Evolutionary conservation across 2,888 invertebrate genomes (phyloP).

Genomic region (Lasius platythorax): DNA sequence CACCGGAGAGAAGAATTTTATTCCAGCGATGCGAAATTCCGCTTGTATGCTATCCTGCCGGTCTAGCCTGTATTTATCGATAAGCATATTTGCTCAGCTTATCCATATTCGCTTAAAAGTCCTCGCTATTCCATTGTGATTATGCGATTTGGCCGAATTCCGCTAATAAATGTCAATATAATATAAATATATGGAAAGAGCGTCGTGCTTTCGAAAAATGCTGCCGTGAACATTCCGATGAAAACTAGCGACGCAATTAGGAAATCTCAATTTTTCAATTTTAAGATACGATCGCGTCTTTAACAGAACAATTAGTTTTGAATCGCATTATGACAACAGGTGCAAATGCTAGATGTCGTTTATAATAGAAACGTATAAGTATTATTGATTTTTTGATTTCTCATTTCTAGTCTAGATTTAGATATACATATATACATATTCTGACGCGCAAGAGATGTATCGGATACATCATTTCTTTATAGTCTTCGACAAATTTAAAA

Average conservation of each 20-base stretch:
- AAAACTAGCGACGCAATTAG: background rate
- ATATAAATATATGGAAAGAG: background rate
- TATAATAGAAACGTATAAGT: slow-evolving; percentile 2
- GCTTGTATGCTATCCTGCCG: background rate
- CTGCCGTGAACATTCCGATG: background rate
- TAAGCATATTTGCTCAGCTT: slow-evolving; percentile 25
- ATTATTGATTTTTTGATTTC: background rate
- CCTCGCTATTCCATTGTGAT: background rate
- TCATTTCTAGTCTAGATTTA: background rate
- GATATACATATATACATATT: background rate
- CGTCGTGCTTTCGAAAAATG: background rate
- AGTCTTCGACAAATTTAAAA: background rate
- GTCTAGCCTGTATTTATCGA: slow-evolving; percentile 27
- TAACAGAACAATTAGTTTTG: slow-evolving; percentile 6
- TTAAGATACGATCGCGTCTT: background rate
- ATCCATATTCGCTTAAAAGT: background rate
- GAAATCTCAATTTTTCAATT: background rate
- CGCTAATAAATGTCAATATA: background rate
- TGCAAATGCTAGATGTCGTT: slow-evolving; percentile 33
- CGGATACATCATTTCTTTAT: background rate
- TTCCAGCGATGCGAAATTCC: slow-evolving; percentile 43
- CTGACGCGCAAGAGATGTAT: background rate
- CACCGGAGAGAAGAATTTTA: slow-evolving; percentile 57
- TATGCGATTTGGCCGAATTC: slow-evolving; percentile 10
- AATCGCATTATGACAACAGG: slow-evolving; percentile 38